Evolutionary conservation across 2,113 vertebrate species (phyloP).

Genomic region (Cariama cristata): DNA sequence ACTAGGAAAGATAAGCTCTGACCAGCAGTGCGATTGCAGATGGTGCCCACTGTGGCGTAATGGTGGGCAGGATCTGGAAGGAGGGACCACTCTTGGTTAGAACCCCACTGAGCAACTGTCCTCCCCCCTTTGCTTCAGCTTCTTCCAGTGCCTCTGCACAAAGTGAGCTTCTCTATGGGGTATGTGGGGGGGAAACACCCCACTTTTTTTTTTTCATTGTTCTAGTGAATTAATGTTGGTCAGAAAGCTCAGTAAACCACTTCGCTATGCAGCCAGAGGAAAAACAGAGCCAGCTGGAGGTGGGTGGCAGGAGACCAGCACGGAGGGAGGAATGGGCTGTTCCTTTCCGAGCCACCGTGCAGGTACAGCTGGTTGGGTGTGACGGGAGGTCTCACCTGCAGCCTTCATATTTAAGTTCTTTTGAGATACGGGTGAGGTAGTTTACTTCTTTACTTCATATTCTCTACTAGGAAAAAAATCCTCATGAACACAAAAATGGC

Average conservation of each 20-base stretch:
- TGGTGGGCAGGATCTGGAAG: neutral
- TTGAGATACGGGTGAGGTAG: neutral
- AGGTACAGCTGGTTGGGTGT: accelerated
- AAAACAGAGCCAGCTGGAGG: neutral
- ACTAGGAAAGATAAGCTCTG: neutral
- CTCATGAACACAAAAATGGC: neutral
- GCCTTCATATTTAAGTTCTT: accelerated
- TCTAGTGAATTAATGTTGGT: neutral
- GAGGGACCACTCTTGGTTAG: neutral
- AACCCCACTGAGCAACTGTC: accelerated
- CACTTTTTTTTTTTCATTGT: neutral
- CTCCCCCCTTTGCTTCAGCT: accelerated
- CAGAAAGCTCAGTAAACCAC: neutral
- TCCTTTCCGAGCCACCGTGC: accelerated
- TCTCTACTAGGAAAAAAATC: neutral
- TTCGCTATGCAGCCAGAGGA: accelerated
- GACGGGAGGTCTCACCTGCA: neutral
- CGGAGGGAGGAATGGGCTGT: neutral
- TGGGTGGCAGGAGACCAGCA: neutral
- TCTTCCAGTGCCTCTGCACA: accelerated
- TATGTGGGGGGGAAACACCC: too few relatives aligned
- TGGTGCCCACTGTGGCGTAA: neutral
- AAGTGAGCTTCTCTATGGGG: neutral
- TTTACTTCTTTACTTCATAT: neutral
- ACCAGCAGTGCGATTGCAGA: neutral